Conservation (phyloP, 2,888 invertebrate species). For the Trichogramma dendrolimi region DNA sequence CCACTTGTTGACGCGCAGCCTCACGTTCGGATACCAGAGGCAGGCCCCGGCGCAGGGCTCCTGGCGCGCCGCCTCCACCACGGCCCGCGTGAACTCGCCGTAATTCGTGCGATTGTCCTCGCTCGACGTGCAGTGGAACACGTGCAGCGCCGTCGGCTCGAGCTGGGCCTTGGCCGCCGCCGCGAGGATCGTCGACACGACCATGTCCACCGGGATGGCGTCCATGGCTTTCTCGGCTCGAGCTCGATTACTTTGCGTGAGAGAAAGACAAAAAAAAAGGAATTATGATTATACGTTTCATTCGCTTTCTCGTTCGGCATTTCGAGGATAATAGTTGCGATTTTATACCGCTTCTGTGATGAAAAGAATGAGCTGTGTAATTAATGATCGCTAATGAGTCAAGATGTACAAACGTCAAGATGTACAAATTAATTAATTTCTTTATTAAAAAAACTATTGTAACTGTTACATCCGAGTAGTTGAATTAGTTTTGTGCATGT, state of each 20-base stretch:
- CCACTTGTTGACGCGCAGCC: conserved; percentile 45
- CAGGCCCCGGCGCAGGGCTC: conserved; percentile 54
- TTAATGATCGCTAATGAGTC: too few relatives aligned
- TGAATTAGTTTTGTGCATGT: too few relatives aligned
- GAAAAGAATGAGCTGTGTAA: too few relatives aligned
- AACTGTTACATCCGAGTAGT: too few relatives aligned
- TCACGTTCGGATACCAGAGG: conserved; percentile 52
- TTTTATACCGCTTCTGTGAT: too few relatives aligned
- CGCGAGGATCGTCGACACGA: conserved; percentile 36
- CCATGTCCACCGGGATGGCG: conserved; percentile 37
- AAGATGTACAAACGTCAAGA: too few relatives aligned
- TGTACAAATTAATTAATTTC: too few relatives aligned
- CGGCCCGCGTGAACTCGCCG: conserved; percentile 55
- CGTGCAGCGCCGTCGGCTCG: conserved; percentile 40
- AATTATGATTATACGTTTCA: too few relatives aligned
- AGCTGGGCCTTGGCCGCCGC: conserved; percentile 28
- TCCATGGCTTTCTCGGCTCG: conserved; percentile 29
- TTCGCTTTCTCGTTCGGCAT: too few relatives aligned
- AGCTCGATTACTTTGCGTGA: conserved; percentile 29
- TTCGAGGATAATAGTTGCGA: too few relatives aligned
- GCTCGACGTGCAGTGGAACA: conserved; percentile 63
- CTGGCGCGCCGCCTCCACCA: conserved; percentile 49
- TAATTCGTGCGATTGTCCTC: conserved; percentile 59
- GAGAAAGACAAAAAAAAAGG: not conserved
- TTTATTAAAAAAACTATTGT: too few relatives aligned